Percentiles rank a stretch among this genome's conserved stretches.
Conservation (phyloP, 1,140 invertebrate species). For the Conus betulinus region DNA sequence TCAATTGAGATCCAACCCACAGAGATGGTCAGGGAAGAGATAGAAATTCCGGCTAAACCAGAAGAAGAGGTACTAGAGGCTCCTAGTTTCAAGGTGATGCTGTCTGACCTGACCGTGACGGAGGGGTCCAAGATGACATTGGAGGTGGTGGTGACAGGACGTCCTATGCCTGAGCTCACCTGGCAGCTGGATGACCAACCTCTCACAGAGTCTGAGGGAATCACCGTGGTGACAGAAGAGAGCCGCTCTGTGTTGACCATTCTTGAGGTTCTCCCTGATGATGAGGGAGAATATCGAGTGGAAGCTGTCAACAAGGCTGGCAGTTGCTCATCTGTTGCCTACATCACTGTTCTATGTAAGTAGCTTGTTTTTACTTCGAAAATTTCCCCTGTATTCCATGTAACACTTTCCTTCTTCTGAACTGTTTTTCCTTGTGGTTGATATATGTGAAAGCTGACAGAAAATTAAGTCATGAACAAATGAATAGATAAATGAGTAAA, state of each 20-base stretch:
- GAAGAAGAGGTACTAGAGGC: conserved; percentile 53
- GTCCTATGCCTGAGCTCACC: conserved; percentile 63
- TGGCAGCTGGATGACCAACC: conserved; percentile 72
- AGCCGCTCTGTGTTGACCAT: conserved; percentile 65
- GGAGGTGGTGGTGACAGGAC: conserved; percentile 65
- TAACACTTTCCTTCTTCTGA: background rate
- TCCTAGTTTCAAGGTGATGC: conserved; percentile 67
- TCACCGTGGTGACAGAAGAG: conserved; percentile 65
- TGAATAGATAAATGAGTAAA: no score
- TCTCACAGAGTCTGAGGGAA: conserved; percentile 64
- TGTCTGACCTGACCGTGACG: conserved; percentile 68
- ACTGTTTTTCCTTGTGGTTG: background rate
- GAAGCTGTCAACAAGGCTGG: conserved; percentile 70
- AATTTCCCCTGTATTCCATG: background rate
- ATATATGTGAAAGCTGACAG: no score
- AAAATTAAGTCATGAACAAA: no score
- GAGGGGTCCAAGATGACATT: conserved; percentile 64
- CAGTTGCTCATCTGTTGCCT: conserved; percentile 66
- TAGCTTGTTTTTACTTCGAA: conserved; percentile 19
- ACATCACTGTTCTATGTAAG: conserved; percentile 72
- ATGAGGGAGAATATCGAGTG: conserved; percentile 73
- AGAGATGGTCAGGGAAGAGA: conserved; percentile 27
- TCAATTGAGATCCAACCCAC: background rate
- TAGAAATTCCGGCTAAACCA: conserved; percentile 29
- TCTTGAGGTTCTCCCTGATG: conserved; percentile 69